Evolutionary conservation across 2,888 invertebrate genomes (phyloP), one percentile per base, ranked within the genome.

Genomic region (Agriopis aurantiaria): DNA sequence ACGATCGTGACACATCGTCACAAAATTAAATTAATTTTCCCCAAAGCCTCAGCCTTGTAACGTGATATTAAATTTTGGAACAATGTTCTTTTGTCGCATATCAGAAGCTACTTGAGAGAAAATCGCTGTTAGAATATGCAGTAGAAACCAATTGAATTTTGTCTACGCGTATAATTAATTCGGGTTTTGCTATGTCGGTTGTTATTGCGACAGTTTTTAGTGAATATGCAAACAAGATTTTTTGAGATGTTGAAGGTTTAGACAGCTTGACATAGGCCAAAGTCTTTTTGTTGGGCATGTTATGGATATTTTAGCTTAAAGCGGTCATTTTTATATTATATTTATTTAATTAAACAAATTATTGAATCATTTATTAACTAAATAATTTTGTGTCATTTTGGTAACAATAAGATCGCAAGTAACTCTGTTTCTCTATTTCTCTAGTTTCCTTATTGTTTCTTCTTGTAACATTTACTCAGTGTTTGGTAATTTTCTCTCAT

Each of bases 21-120:
- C 75, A 69, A 80, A 81, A 84, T 83, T 81, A 80, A 86, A 83
- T 82, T 79, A 77, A 80, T 78, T 79, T 78, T 65, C 65, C n/a
- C 67, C 53, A 40, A 71, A 56, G 57, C 74, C 56, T 73, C 75
- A 71, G 65, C 74, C 67, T 74, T 51, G 73, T 51, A 68, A 66
- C 72, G 69, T 75, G 72, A 78, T 81, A 85, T 83, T 85, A 81
- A 80, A 84, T 85, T 85, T 76, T 75, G 74, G 75, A 77, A 83
- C 82, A 84, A 82, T 81, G 77, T 79, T 65, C 78, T 75, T 81
- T 79, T 82, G 80, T 82, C 82, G 80, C 82, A 79, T 80, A 79
- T 80, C 46, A 58, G 62, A 68, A 68, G 40, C 61, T 33, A 49
- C 55, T 17, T 56, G 11, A 49, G 7, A 48, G 8, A 33, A 10